Conservation (phyloP, 2,797 vertebrate genomes). For the Chrysolophus pictus region DNA sequence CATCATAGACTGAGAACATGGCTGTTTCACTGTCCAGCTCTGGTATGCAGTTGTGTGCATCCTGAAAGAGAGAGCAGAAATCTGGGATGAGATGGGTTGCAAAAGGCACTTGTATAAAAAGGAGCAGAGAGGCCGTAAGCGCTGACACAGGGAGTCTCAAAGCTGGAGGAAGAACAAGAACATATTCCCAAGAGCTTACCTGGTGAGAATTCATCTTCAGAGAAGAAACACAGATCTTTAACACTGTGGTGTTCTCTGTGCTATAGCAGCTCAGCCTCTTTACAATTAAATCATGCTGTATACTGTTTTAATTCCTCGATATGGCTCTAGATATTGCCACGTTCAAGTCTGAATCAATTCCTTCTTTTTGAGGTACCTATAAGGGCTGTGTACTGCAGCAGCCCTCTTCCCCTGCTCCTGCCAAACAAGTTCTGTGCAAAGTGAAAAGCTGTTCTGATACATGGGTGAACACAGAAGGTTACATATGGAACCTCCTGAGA, state of each 20-base stretch:
- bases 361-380: fast-evolving
- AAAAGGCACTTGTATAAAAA: background rate
- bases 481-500: background rate
- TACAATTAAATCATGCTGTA: background rate
- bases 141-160: background rate
- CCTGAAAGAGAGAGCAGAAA: slow-evolving; percentile 80
- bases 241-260: fast-evolving
- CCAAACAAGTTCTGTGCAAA: background rate
- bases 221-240: too few relatives aligned
- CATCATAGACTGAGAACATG: slow-evolving; percentile 98
- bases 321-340: background rate
- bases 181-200: background rate
- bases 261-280: background rate
- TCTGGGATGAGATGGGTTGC: background rate
- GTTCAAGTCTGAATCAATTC: background rate
- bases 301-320: background rate
- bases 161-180: background rate
- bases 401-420: background rate
- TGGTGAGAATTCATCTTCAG: background rate
- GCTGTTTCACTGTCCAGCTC: slow-evolving; percentile 94
- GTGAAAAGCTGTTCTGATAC: background rate
- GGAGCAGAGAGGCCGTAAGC: background rate
- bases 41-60: slow-evolving; percentile 97
- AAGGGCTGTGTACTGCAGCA: background rate
- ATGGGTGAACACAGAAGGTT: background rate